These are phyloP conservation scores for Azemiops feae DNA, from an alignment of 2,113 vertebrate genomes.

Conservation along the genomic window DNA sequence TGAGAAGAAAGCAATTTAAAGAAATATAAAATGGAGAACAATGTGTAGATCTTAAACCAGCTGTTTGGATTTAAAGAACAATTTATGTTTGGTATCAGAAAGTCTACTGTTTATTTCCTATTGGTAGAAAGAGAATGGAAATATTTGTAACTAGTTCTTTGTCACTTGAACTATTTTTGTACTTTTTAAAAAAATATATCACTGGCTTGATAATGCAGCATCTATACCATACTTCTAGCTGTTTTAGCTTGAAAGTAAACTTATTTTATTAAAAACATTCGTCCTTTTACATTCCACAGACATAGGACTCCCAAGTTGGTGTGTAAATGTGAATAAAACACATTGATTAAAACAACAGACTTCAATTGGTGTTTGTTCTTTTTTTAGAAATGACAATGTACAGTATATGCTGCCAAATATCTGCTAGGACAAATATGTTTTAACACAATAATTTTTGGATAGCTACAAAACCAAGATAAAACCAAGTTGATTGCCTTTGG, in stretches of 20 bases:
- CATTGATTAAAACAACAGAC: not conserved
- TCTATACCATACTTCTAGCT: not conserved
- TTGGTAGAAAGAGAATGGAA: conserved; percentile 16
- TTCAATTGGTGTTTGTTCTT: not conserved
- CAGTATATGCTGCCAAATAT: not conserved
- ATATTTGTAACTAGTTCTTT: not conserved
- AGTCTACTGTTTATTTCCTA: conserved; percentile 20
- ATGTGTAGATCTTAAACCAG: not conserved
- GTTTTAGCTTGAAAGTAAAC: not conserved
- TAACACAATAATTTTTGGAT: not conserved
- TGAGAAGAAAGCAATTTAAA: not conserved
- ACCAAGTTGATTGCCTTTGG: not conserved
- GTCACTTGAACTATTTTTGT: conserved; percentile 16
- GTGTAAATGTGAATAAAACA: not conserved
- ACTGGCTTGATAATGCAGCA: conserved; percentile 28
- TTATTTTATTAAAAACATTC: not conserved
- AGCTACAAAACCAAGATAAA: not conserved
- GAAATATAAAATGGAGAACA: conserved; percentile 17
- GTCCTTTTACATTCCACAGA: not conserved
- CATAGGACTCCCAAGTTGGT: not conserved
- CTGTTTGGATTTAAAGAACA: conserved; percentile 24
- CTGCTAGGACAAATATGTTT: not conserved
- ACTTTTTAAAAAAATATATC: conserved; percentile 27
- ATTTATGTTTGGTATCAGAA: conserved; percentile 29
- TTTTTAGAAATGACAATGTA: not conserved